Evolutionary conservation across 2,113 vertebrate genomes (phyloP), one percentile per base, ranked within the genome.

Genomic region (Colaptes auratus): DNA sequence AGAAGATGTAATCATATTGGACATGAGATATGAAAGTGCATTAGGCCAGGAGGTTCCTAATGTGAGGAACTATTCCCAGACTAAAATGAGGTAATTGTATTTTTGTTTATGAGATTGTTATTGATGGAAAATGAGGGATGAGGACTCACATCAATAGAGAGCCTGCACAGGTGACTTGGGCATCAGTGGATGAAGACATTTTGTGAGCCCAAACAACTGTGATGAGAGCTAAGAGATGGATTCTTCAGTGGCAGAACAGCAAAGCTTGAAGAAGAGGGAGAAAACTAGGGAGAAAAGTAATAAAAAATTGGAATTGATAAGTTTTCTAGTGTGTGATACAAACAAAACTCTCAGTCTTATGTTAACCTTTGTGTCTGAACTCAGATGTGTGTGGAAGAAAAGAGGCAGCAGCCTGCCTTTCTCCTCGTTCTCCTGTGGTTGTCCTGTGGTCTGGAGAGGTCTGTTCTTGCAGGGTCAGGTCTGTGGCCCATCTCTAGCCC

Each of bases 61-160:
- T n/a, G 31, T 12, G 60, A 77, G 76, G 46, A 86, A 77, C 67
- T 52, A 21, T 21, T 52, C 15, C 56, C 63, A 74, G 52, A 18
- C 42, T 46, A 4, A 71, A 56, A 56, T 4, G 33, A 44, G 58
- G 25, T 28, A 64, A 61, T 33, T 3, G 4, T 69, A 5, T 27
- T 85, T 82, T 86, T 53, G 48, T 60, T 81, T n/a, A 8, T 33
- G 25, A 71, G 48, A 7, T 74, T 56, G n/a, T 81, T 92, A 28
- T 31, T 78, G 89, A 27, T 69, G 31, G 15, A 17, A 82, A 76
- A 28, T 42, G 64, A 53, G n/a, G 33, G 36, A 7, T 77, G 61
- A n/a, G 2, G 36, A 53, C 3, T 78, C 3, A 0, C 4, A 16
- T 63, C 44, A 23, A 0, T 7, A 28, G 76, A 42, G 48, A n/a